Evolutionary conservation across 1,140 invertebrate genomes (phyloP), one percentile per base, ranked within the genome.

Genomic region (Drosophila subpulchrella): DNA sequence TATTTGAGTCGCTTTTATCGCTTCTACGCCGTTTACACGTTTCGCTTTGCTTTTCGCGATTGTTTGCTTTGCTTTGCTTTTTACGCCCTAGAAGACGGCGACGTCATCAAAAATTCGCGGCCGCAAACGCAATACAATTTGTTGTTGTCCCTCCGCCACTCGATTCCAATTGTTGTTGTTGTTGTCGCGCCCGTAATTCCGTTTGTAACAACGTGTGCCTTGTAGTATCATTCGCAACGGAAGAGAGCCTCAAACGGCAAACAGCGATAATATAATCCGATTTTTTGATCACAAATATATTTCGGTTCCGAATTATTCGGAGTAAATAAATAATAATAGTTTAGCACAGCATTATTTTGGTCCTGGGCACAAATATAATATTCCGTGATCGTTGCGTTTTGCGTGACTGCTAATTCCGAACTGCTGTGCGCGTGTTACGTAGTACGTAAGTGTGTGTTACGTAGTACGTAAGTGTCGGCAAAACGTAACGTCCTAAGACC

Each of bases 61-160:
- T 75, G 78, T 84, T 81, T 85, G 78, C 74, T 82, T 70, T 63
- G 50, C 66, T 17, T 66, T 55, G 42, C 30, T 32, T 67, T 48
- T 47, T 44, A 72, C 70, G 67, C 67, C 70, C 70, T 73, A 47
- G 17, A 61, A 61, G 63, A 70, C 51, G 63, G 63, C 67, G 39
- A 73, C 70, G 70, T 73, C 70, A 73, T 50, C 67, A 73, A 24
- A 72, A 61, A 39, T 73, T 72, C 56, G 39, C 47, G 55, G 67
- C 38, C 61, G 36, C 62, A 47, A 47, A 65, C 46, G 59, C 46
- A 65, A 51, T 65, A 11, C 17, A 34, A 73, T 17, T 68, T 8
- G 11, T n/a, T 6, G 20, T n/a, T 15, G 20, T 20, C 38, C 32
- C 13, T n/a, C 41, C 34, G 63, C 11, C 27, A 27, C 27, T 27